phyloP scores from a whole-genome alignment of 2,888 invertebrate species.

The Troilus luridus region DNA sequence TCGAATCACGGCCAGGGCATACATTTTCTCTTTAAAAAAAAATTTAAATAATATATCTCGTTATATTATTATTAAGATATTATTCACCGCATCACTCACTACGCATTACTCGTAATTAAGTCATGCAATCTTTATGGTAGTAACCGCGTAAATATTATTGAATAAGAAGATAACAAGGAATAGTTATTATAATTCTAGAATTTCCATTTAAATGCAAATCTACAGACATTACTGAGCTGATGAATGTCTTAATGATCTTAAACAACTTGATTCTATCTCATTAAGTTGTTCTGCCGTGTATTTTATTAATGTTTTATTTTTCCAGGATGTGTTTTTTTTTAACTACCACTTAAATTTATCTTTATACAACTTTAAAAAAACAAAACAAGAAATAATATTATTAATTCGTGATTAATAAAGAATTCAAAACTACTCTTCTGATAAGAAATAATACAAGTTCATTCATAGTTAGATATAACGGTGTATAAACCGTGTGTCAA shows the following conservation, averaged over 20 bases:
- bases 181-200: neutral
- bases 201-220: conserved; percentile 24
- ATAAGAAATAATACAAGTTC: no score
- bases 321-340: neutral
- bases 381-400: no score
- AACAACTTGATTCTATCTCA: neutral
- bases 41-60: no score
- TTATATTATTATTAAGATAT: neutral
- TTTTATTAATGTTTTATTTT: neutral
- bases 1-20: no score
- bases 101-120: neutral
- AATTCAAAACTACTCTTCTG: no score
- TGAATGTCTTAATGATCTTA: neutral
- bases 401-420: no score
- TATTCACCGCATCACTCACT: neutral
- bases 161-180: neutral
- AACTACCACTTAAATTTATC: no score
- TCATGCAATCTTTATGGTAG: neutral
- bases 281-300: neutral
- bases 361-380: no score
- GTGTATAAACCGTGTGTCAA: no score
- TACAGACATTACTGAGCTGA: neutral
- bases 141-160: neutral
- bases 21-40: no score
- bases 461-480: no score